These are phyloP conservation scores for Caenorhabditis panamensis DNA, from an alignment of 2,888 invertebrate species.

Conservation along the genomic window DNA sequence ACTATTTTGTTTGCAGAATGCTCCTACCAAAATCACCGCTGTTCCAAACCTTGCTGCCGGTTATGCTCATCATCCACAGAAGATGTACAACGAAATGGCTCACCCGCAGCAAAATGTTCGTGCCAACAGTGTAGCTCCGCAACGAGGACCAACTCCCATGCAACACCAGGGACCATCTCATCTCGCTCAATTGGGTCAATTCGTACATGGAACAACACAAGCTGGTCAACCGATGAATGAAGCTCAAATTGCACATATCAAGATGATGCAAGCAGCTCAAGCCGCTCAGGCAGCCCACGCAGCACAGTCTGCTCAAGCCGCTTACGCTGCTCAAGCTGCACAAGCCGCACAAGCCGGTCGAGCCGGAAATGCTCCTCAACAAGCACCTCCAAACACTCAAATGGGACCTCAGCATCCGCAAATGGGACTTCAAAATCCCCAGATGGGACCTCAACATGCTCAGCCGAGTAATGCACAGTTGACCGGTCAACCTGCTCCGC, in stretches of 20 bases:
- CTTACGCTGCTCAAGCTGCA: slow-evolving; percentile 9
- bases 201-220: slow-evolving; percentile 22
- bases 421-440: no score
- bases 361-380: no score
- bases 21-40: slow-evolving; percentile 56
- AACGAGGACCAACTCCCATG: not conserved
- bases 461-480: no score
- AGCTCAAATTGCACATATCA: not conserved
- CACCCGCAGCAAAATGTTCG: slow-evolving; percentile 33
- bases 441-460: no score
- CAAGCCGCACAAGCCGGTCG: not conserved
- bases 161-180: slow-evolving; percentile 26
- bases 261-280: not conserved
- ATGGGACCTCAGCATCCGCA: slow-evolving; percentile 2
- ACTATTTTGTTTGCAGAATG: slow-evolving; percentile 40
- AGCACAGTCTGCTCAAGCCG: not conserved
- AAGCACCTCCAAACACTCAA: not conserved
- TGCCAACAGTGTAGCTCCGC: not conserved
- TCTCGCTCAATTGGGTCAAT: slow-evolving; percentile 40
- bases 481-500: no score
- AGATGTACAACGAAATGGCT: slow-evolving; percentile 14
- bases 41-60: slow-evolving; percentile 52
- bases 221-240: not conserved
- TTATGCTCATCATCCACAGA: slow-evolving; percentile 18
- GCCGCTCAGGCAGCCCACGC: slow-evolving; percentile 9